A percentile compares a stretch with the other conserved stretches of the same genome.
Evolutionary conservation across 1,140 invertebrate genomes (phyloP).

Genomic region (Ips typographus): DNA sequence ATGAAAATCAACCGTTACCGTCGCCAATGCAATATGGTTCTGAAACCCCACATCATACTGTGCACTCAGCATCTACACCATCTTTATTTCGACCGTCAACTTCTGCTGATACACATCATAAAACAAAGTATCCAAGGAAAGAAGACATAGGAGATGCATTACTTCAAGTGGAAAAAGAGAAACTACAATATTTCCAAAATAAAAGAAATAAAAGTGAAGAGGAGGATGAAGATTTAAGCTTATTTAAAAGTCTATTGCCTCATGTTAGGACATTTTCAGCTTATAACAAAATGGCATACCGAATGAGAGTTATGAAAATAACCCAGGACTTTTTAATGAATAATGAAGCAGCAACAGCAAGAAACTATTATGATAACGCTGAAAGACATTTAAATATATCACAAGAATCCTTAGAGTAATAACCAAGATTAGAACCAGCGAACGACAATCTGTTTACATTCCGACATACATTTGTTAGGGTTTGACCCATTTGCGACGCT

Average conservation of each 20-base stretch:
- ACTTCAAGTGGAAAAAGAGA: background rate
- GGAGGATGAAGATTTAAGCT: constrained; percentile 3
- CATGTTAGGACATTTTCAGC: background rate
- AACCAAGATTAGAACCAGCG: no score
- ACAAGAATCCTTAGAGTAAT: no score
- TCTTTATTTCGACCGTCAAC: background rate
- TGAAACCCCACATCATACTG: background rate
- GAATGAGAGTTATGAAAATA: constrained; percentile 3
- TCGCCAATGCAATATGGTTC: background rate
- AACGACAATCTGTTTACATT: no score
- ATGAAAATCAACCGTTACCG: background rate
- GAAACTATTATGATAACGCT: no score
- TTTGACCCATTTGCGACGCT: no score
- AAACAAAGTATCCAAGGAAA: background rate
- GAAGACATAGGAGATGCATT: background rate
- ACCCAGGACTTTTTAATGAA: constrained; percentile 4
- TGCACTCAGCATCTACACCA: background rate
- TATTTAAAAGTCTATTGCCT: constrained; percentile 4
- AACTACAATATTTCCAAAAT: background rate
- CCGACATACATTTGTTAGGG: no score
- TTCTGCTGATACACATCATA: background rate
- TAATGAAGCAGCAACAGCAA: no score
- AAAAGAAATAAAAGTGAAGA: background rate
- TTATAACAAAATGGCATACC: constrained; percentile 7
- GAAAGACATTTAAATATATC: no score